Conservation (phyloP, 2,797 vertebrate species). For the Champsocephalus esox region DNA sequence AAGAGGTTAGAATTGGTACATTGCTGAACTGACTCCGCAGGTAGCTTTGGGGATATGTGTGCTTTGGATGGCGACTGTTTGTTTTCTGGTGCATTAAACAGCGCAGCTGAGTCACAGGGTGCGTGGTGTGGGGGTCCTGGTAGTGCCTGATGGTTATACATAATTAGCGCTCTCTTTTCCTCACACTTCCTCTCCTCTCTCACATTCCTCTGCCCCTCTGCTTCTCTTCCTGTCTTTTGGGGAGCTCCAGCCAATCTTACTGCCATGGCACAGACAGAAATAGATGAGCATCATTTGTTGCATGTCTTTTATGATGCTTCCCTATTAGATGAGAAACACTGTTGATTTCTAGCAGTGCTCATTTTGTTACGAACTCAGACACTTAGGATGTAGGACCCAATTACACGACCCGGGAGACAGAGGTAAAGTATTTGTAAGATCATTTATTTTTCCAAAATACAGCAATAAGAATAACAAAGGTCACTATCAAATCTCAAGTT, state of each 20-base stretch:
- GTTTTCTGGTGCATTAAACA: conserved; percentile 12
- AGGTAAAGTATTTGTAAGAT: too few species aligned
- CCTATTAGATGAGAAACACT: conserved; percentile 49
- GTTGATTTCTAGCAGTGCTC: conserved; percentile 59
- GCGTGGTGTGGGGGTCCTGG: conserved; percentile 24
- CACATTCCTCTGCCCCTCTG: neutral
- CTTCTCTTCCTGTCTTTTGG: conserved; percentile 12
- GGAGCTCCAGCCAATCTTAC: conserved; percentile 18
- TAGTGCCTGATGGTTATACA: conserved; percentile 17
- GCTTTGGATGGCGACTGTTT: conserved; percentile 23
- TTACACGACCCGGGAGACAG: too few species aligned
- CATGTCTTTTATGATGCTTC: conserved; percentile 35
- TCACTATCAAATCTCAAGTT: too few species aligned
- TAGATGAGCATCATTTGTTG: conserved; percentile 26
- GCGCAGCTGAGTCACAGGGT: conserved; percentile 16
- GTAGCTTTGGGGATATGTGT: conserved; percentile 16
- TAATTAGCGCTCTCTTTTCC: conserved; percentile 17
- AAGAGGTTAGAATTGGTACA: conserved; percentile 14
- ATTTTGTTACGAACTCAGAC: neutral
- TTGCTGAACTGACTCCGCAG: conserved; percentile 14
- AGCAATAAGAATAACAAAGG: too few species aligned
- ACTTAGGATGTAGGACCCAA: too few species aligned
- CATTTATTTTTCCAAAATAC: too few species aligned
- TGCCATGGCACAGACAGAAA: conserved; percentile 11
- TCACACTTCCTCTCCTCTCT: neutral